A percentile compares a stretch with the other conserved stretches of the same genome.
These are phyloP conservation scores for Limonius californicus DNA, from an alignment of 1,140 invertebrate species.

Conservation along the genomic window DNA sequence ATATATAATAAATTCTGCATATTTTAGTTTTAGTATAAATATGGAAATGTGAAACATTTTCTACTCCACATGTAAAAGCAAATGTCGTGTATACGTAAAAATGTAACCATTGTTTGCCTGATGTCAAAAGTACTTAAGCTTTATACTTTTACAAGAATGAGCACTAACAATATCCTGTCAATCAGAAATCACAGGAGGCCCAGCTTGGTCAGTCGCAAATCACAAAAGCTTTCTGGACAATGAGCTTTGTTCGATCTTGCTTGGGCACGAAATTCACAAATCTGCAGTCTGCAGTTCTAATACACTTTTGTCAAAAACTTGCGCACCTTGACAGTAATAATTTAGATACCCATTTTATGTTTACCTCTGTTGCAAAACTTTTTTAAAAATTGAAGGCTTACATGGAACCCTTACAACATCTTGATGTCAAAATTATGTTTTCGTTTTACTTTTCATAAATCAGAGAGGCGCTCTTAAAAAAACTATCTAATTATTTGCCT, in stretches of 20 bases:
- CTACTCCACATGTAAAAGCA: neutral
- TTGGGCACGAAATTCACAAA: neutral
- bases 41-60: no score
- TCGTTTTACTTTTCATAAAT: no score
- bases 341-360: neutral
- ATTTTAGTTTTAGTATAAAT: no score
- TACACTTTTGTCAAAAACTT: neutral
- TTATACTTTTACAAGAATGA: constrained; percentile 4
- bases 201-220: neutral
- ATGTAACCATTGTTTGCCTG: neutral
- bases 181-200: constrained; percentile 11
- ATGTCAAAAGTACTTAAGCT: constrained; percentile 12
- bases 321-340: neutral
- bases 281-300: neutral
- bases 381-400: no score
- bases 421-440: no score
- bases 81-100: neutral
- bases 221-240: constrained; percentile 6
- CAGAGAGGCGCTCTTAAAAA: no score
- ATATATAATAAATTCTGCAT: no score
- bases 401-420: no score
- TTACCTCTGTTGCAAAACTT: no score
- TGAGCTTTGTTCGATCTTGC: neutral
- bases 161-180: constrained; percentile 15
- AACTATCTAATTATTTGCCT: no score